A percentile compares a stretch with the other conserved stretches of the same genome.
phyloP scores from a whole-genome alignment of 2,113 vertebrate genomes.

The Sapayoa aenigma region DNA sequence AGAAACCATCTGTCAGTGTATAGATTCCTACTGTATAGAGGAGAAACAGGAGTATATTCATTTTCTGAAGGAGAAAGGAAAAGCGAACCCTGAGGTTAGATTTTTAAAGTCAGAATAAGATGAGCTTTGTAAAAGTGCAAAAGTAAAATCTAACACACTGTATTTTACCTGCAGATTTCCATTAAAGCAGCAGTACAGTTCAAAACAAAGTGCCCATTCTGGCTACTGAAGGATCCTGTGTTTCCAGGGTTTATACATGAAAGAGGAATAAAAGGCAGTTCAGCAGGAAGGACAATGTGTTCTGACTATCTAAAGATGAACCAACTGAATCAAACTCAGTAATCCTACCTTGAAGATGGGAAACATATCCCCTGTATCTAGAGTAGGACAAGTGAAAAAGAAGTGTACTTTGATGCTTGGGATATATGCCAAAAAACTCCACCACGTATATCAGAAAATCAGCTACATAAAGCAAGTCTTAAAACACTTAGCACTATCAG shows the following conservation, averaged over 20 bases:
- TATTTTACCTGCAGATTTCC: not conserved
- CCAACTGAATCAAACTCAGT: not conserved
- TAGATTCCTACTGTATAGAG: not conserved
- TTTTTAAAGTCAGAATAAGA: not conserved
- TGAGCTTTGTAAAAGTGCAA: not conserved
- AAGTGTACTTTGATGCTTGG: not conserved
- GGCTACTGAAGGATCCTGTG: not conserved
- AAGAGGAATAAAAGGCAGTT: not conserved
- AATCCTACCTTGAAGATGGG: not conserved
- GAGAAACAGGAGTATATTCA: not conserved
- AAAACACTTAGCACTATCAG: not conserved
- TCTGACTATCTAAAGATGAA: not conserved
- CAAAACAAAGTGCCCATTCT: not conserved
- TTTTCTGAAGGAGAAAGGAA: not conserved
- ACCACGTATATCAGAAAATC: not conserved
- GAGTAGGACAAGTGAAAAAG: not conserved
- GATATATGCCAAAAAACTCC: not conserved
- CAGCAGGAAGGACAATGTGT: not conserved
- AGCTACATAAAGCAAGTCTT: not conserved
- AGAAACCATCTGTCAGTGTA: rapidly evolving
- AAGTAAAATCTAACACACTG: not conserved
- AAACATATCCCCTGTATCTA: not conserved
- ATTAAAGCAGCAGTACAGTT: not conserved
- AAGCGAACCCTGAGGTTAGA: not conserved
- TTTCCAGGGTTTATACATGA: not conserved